phyloP scores from a whole-genome alignment of 2,888 invertebrate genomes.

The Nomada ferruginata region DNA sequence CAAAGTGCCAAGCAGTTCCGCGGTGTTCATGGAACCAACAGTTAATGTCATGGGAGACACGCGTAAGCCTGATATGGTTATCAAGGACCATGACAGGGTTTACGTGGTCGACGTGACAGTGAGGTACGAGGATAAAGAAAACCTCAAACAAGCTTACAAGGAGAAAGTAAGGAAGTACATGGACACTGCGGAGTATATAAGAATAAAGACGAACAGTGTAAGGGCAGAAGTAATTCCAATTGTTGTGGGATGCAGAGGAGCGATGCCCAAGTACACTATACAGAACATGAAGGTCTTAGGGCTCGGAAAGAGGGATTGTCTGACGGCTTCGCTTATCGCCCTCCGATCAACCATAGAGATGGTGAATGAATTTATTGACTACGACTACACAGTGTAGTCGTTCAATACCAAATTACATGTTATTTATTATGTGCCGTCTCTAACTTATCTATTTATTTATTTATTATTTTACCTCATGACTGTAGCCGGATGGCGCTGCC shows the following conservation, averaged over 20 bases:
- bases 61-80: background rate
- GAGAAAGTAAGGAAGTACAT: background rate
- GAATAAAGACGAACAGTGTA: too few relatives aligned
- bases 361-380: background rate
- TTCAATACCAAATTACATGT: rapidly evolving
- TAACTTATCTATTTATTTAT: too few relatives aligned
- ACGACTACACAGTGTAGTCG: background rate
- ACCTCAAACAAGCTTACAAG: background rate
- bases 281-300: background rate
- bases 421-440: background rate
- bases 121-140: constrained; percentile 1
- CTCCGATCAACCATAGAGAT: background rate
- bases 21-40: background rate
- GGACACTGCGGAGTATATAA: too few relatives aligned
- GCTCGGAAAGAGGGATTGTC: background rate
- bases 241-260: background rate
- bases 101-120: constrained; percentile 27
- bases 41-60: rapidly evolving
- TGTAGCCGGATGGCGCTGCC: too few relatives aligned
- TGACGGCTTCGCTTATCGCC: background rate
- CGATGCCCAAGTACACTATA: background rate
- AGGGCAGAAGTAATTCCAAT: background rate
- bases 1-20: too few relatives aligned
- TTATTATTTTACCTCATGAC: background rate
- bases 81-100: constrained; percentile 11